Evolutionary conservation across 2,888 invertebrate species (phyloP).

Genomic region (Mycalesis mineus): DNA sequence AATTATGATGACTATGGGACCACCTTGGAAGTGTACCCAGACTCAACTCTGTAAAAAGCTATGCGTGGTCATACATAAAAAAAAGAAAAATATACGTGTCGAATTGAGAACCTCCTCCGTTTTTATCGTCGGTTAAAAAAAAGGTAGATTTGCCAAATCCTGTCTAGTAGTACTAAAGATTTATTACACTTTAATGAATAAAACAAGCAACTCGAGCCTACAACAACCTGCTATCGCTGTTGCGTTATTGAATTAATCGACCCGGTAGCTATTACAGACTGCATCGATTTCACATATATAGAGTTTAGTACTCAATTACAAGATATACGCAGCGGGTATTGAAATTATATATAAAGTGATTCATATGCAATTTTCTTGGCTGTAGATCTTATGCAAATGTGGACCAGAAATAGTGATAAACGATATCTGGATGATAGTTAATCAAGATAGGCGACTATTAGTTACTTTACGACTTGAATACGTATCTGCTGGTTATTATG

Average conservation of each 20-base stretch:
- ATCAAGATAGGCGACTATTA: conserved; percentile 3
- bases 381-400: conserved; percentile 22
- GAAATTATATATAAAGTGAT: conserved; percentile 21
- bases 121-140: no score
- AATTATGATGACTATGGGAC: no score
- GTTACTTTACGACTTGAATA: background rate
- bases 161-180: no score
- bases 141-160: no score
- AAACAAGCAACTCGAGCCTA: background rate
- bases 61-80: no score
- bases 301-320: conserved; percentile 15
- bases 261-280: conserved; percentile 2
- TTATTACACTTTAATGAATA: conserved; percentile 1
- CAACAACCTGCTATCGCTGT: background rate
- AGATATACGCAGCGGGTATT: conserved; percentile 16
- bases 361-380: conserved; percentile 18
- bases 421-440: conserved; percentile 6
- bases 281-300: conserved; percentile 12
- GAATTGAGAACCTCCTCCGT: no score
- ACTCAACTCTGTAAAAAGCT: no score
- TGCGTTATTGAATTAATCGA: conserved; percentile 15
- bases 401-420: conserved; percentile 6
- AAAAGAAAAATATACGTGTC: no score
- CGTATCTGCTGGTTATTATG: background rate
- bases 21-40: no score